These are phyloP conservation scores for Crepidodera aurea DNA, from an alignment of 2,888 invertebrate genomes.

Conservation along the genomic window DNA sequence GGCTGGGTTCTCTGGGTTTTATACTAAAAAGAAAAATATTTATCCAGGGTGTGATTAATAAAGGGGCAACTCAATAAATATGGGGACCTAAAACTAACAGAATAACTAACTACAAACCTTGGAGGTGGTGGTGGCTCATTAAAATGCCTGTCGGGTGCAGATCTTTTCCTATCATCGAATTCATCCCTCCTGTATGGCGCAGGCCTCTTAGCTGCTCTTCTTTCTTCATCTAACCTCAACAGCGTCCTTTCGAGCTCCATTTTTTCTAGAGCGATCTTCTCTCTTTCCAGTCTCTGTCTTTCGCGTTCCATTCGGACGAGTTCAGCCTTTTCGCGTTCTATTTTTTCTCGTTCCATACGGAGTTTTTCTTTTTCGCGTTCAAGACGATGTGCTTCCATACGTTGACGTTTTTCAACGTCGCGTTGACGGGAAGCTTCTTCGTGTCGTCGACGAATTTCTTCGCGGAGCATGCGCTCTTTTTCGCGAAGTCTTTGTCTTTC, in stretches of 20 bases:
- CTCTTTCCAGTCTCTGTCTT: slow-evolving; percentile 74
- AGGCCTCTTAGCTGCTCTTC: slow-evolving; percentile 66
- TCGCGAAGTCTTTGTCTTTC: slow-evolving; percentile 79
- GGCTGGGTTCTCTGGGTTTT: slow-evolving; percentile 51
- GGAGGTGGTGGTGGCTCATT: slow-evolving; percentile 69
- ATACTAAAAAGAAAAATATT: slow-evolving; percentile 44
- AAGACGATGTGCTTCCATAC: slow-evolving; percentile 84
- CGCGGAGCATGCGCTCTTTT: slow-evolving; percentile 78
- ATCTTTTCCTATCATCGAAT: slow-evolving; percentile 42
- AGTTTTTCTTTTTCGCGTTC: slow-evolving; percentile 83
- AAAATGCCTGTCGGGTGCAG: slow-evolving; percentile 55
- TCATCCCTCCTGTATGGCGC: slow-evolving; percentile 53
- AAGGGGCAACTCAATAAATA: not conserved
- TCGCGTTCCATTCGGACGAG: slow-evolving; percentile 84
- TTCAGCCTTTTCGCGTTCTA: slow-evolving; percentile 89
- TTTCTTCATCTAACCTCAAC: slow-evolving; percentile 69
- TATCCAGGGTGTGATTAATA: not conserved
- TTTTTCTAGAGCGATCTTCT: slow-evolving; percentile 71
- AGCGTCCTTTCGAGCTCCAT: slow-evolving; percentile 85
- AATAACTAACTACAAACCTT: slow-evolving; percentile 60
- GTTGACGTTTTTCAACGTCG: slow-evolving; percentile 77
- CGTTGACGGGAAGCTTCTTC: slow-evolving; percentile 80
- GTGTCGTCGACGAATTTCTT: slow-evolving; percentile 81
- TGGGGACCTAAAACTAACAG: too few relatives aligned
- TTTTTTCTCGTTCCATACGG: slow-evolving; percentile 82